A percentile compares a stretch with the other conserved stretches of the same genome.
These are phyloP conservation scores for Progne subis DNA, from an alignment of 2,113 vertebrate species.

Conservation along the genomic window DNA sequence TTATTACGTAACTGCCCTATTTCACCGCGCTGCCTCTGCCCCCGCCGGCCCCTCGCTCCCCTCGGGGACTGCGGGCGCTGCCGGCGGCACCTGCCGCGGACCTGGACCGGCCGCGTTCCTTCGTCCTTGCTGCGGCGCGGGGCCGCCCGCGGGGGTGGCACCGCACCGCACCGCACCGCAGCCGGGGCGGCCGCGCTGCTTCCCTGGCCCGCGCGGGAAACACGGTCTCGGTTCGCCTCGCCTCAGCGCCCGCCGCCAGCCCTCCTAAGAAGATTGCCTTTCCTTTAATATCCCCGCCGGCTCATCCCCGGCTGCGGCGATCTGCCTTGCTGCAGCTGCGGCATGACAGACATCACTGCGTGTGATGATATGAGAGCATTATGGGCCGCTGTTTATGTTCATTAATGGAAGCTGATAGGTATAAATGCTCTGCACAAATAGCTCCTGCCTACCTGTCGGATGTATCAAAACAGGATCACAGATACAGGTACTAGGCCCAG, in stretches of 20 bases:
- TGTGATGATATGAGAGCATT: background rate
- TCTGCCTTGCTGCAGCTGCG: background rate
- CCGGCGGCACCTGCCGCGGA: background rate
- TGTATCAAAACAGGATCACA: background rate
- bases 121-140: background rate
- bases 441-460: background rate
- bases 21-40: background rate
- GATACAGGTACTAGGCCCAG: background rate
- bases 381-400: background rate
- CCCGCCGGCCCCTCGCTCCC: background rate
- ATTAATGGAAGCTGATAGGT: background rate
- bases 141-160: background rate
- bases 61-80: background rate
- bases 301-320: slow-evolving; percentile 40
- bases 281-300: slow-evolving; percentile 81
- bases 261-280: slow-evolving; percentile 85
- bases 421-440: no score
- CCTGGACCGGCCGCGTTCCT: background rate
- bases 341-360: background rate
- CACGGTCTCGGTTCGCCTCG: background rate
- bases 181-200: background rate
- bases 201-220: background rate
- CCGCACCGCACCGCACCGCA: no score
- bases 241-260: background rate
- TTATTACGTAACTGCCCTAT: background rate